Evolutionary conservation across 2,797 vertebrate species (phyloP).

Genomic region (Botia almorhae): DNA sequence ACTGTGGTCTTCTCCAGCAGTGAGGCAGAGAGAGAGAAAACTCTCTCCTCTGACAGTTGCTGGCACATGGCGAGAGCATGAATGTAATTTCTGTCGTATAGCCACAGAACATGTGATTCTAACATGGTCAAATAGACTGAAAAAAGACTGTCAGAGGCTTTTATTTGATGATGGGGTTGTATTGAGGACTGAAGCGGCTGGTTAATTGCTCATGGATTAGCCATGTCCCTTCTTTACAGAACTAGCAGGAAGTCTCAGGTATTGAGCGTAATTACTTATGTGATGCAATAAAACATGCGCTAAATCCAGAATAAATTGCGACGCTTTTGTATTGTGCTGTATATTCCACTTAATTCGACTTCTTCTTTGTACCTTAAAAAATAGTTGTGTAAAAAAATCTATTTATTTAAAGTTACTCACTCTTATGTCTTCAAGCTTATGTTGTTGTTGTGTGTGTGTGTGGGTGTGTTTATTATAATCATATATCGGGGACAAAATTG

Average conservation of each 20-base stretch:
- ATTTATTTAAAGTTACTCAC: no score
- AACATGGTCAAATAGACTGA: constrained; percentile 11
- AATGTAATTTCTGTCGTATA: constrained; percentile 14
- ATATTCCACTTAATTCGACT: background rate
- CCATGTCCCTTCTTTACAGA: constrained; percentile 13
- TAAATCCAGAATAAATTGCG: background rate
- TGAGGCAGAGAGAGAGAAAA: constrained; percentile 43
- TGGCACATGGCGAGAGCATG: constrained; percentile 6
- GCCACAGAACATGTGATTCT: background rate
- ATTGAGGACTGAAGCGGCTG: constrained; percentile 7
- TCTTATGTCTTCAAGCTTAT: no score
- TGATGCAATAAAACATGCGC: background rate
- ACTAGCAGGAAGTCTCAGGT: constrained; percentile 7
- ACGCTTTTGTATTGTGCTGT: background rate
- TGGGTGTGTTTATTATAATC: no score
- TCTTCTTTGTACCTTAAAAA: background rate
- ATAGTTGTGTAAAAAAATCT: background rate
- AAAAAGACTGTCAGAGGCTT: background rate
- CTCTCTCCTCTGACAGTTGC: constrained; percentile 26
- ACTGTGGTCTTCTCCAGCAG: constrained; percentile 54
- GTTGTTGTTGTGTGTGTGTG: no score
- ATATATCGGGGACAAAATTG: no score
- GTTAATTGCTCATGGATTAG: constrained; percentile 13
- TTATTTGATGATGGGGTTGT: constrained; percentile 9
- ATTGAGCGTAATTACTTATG: background rate